Evolutionary conservation across 2,888 invertebrate species (phyloP).

Genomic region (Parnassius orleans): DNA sequence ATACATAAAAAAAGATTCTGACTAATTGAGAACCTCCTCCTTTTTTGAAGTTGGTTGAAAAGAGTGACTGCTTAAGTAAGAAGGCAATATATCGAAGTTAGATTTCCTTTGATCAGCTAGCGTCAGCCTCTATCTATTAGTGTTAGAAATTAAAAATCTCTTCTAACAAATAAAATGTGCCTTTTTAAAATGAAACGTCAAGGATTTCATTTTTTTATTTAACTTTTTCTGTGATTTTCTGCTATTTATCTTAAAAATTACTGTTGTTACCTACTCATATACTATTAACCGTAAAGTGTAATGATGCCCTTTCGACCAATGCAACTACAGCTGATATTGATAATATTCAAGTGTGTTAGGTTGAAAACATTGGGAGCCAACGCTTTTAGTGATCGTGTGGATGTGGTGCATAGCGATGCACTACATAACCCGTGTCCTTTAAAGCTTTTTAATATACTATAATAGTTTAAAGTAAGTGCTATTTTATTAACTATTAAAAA

Average conservation of each 20-base stretch:
- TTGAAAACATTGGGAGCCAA: conserved; percentile 1
- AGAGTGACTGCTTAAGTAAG: too few relatives aligned
- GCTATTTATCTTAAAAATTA: not conserved
- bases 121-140: too few relatives aligned
- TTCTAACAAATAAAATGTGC: too few relatives aligned
- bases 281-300: conserved; percentile 18
- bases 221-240: not conserved
- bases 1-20: too few relatives aligned
- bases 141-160: too few relatives aligned
- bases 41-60: too few relatives aligned
- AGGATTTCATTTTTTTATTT: not conserved
- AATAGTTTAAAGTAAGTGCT: conserved; percentile 3
- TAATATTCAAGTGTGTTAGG: conserved; percentile 8
- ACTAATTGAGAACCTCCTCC: too few relatives aligned
- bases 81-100: too few relatives aligned
- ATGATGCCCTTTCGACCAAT: conserved; percentile 8
- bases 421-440: not conserved
- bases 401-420: conserved; percentile 2
- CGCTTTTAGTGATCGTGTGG: conserved; percentile 10
- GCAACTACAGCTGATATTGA: conserved; percentile 20
- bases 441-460: conserved; percentile 2
- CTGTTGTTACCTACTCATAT: conserved; percentile 10
- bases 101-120: too few relatives aligned
- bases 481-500: too few relatives aligned
- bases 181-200: not conserved